Percentiles rank a stretch among this genome's conserved stretches.
These are phyloP conservation scores for Malurus splendens DNA, from an alignment of 2,797 vertebrate genomes.

Conservation along the genomic window DNA sequence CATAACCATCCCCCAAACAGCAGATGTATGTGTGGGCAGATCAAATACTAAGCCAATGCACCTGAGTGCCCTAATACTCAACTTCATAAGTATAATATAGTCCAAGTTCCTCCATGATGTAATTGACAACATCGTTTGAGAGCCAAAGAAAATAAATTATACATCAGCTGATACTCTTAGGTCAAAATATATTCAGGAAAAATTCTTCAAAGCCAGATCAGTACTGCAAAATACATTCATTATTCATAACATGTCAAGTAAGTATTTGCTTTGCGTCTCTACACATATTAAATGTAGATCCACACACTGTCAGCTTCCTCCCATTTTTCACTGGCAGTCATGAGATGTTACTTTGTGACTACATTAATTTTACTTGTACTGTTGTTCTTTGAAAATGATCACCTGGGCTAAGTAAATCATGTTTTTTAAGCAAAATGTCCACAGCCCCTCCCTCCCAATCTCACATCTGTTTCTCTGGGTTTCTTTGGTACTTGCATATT, in stretches of 20 bases:
- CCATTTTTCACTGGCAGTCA: neutral
- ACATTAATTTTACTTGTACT: neutral
- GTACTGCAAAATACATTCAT: neutral
- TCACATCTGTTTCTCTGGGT: neutral
- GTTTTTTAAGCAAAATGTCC: neutral
- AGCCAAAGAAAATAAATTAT: conserved; percentile 32
- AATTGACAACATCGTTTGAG: neutral
- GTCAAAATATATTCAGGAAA: neutral
- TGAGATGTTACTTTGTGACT: neutral
- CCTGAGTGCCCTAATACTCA: neutral
- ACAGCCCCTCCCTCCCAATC: neutral
- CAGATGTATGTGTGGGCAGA: neutral
- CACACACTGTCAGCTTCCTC: neutral
- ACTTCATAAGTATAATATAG: neutral
- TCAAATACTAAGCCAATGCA: neutral
- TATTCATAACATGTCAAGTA: neutral
- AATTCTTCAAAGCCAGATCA: neutral
- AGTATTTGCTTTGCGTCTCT: conserved; percentile 8
- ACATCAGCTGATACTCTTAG: conserved; percentile 2
- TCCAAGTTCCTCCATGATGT: neutral
- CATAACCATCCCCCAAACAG: neutral
- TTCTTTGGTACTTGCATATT: neutral
- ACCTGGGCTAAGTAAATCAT: neutral
- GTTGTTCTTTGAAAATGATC: neutral
- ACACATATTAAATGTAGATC: neutral